These are phyloP conservation scores for Virgularia gustaviana DNA, from an alignment of 92 coral and sea anemone species.

Conservation along the genomic window DNA sequence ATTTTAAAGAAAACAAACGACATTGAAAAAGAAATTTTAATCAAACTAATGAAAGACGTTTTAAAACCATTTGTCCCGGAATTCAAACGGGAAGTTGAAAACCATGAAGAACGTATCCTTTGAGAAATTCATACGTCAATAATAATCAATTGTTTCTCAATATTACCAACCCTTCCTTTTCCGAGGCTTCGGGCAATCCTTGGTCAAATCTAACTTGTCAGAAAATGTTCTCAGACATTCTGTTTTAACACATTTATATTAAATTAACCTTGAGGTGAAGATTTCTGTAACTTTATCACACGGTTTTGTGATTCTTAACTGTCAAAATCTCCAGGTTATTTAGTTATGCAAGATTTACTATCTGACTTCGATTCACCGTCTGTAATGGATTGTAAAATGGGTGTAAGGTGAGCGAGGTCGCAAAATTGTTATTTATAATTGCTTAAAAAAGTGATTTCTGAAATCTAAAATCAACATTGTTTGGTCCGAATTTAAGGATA, in stretches of 20 bases:
- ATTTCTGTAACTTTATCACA: too few species aligned
- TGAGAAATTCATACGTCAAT: background rate
- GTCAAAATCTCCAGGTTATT: constrained; percentile 61
- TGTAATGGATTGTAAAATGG: constrained; percentile 99
- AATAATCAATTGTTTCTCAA: background rate
- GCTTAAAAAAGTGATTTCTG: too few species aligned
- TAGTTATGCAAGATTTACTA: constrained; percentile 90
- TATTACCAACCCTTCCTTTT: background rate
- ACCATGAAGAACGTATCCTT: constrained; percentile 89
- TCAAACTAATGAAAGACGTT: constrained; percentile 85
- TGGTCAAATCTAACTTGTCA: too few species aligned
- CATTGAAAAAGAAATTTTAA: constrained; percentile 72
- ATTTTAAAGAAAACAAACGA: constrained; percentile 80
- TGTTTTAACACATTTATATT: too few species aligned
- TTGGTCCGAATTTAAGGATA: too few species aligned
- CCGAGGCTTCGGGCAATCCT: too few species aligned
- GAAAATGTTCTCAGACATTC: too few species aligned
- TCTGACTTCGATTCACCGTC: constrained; percentile 90
- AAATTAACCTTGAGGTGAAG: too few species aligned
- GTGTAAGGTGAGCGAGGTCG: constrained; percentile 75
- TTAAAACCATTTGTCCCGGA: constrained; percentile 93
- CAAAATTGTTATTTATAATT: too few species aligned
- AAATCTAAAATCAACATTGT: too few species aligned
- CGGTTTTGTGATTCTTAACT: too few species aligned
- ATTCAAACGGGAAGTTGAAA: constrained; percentile 71